Percentiles rank a stretch among this genome's conserved stretches.
Conservation (phyloP, 2,797 vertebrate genomes). For the Acridotheres tristis region DNA sequence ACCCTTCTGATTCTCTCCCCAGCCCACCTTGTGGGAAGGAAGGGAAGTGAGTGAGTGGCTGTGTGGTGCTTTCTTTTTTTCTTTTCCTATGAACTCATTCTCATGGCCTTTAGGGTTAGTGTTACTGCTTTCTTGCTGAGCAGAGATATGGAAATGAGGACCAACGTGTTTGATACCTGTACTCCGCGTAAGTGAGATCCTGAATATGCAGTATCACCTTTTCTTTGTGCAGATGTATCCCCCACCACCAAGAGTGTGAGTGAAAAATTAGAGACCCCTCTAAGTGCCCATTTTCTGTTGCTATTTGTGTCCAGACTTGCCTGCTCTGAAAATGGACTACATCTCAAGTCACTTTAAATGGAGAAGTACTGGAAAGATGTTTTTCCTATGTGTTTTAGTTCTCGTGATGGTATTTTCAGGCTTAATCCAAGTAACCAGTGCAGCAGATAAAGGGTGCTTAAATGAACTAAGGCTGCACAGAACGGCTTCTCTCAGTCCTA, state of each 20-base stretch:
- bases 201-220: fast-evolving
- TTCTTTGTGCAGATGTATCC: no score
- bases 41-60: background rate
- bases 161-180: background rate
- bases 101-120: background rate
- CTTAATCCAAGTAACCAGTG: background rate
- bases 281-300: background rate
- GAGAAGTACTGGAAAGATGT: background rate
- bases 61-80: background rate
- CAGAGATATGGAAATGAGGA: background rate
- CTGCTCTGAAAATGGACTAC: background rate
- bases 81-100: background rate
- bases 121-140: background rate
- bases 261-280: background rate
- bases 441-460: background rate
- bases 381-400: background rate
- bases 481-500: background rate
- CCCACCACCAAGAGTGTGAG: fast-evolving
- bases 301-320: background rate
- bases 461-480: background rate
- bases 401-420: background rate
- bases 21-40: background rate
- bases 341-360: background rate
- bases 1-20: background rate
- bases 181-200: fast-evolving